Evolutionary conservation across 2,113 vertebrate genomes (phyloP), one percentile per base, ranked within the genome.

Genomic region (Elanus axillaris): DNA sequence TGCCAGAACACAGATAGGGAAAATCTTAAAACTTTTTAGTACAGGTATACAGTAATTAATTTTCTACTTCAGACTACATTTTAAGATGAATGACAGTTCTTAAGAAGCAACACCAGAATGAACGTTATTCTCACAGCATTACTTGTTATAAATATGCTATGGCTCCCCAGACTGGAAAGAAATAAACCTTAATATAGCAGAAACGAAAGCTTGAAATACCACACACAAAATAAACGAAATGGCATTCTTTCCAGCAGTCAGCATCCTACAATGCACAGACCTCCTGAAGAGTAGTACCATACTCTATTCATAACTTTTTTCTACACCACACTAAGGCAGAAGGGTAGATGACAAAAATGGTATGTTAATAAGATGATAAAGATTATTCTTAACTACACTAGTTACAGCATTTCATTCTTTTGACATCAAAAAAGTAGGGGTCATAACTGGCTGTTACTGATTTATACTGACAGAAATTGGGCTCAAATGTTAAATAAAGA

Each of bases 401-500:
- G 53, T 50, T 93, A 82, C 4, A 59, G 47, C 64, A 80, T 58
- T 91, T 90, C 15, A 0, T 72, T 85, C 66, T 68, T 71, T 4
- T 48, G 60, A 73, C 82, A 91, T 74, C 3, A 90, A 82, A 86
- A 90, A 91, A 50, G 29, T 1, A 94, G 32, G 12, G 80, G 82
- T 94, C 78, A 66, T 80, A 94, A 91, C 77, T 76, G 83, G 80
- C 86, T 88, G 74, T 68, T 89, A 72, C 55, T 64, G 76, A 82
- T 95, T 95, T 74, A 90, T 90, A 74, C 47, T 86, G 92, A 78
- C 92, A 96, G 64, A 93, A 94, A 93, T 67, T 74, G 86, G 83
- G 50, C 88, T 91, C 67, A 80, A 96, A 93, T 48, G 64, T 86
- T 96, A 95, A 91, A 76, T 62, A 95, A 77, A 95, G 84, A 95